Evolutionary conservation across 2,113 vertebrate genomes (phyloP), one percentile per base, ranked within the genome.

Genomic region (Vulpes vulpes): DNA sequence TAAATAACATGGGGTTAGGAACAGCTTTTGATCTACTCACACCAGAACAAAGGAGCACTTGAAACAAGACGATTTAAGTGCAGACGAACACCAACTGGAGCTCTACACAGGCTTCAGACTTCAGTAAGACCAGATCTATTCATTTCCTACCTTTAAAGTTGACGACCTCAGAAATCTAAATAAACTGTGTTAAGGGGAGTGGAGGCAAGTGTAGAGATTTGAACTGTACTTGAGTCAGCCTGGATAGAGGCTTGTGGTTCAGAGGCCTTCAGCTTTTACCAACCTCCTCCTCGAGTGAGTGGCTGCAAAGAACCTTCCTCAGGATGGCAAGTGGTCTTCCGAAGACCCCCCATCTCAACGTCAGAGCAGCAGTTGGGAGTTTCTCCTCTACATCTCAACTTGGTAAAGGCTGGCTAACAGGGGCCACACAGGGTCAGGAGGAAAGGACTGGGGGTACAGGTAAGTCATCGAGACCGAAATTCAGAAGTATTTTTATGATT

Each of bases 61-160:
- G 27, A 8, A 1, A 17, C 30, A 89, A 60, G 38, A 69, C 38
- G 64, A 30, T 11, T 9, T 53, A 84, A 55, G 4, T 22, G 25
- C 0, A 14, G 35, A 27, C 7, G 20, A 53, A 38, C 4, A 78
- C 14, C 38, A 43, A 27, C 4, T 11, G 49, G 1, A 22, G 27
- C 53, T 62, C 8, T 0, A 32, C 0, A 27, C 1, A 0, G 8
- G 20, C 6, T 90, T 27, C 27, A 3, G 32, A 62, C 17, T 80
- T 95, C 25, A 57, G 22, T 79, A 67, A 32, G 55, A n/a, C 35
- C 30, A 95, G 60, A 83, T 7, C 55, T 9, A 16, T 9, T 81
- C 27, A 67, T 11, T 60, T 38, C 87, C 32, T 60, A 32, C 51
- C 55, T 78, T 60, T 55, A 85, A 53, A 89, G 60, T 22, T 25